Conservation (phyloP, 2,797 vertebrate species). For the Staurois parvus region DNA sequence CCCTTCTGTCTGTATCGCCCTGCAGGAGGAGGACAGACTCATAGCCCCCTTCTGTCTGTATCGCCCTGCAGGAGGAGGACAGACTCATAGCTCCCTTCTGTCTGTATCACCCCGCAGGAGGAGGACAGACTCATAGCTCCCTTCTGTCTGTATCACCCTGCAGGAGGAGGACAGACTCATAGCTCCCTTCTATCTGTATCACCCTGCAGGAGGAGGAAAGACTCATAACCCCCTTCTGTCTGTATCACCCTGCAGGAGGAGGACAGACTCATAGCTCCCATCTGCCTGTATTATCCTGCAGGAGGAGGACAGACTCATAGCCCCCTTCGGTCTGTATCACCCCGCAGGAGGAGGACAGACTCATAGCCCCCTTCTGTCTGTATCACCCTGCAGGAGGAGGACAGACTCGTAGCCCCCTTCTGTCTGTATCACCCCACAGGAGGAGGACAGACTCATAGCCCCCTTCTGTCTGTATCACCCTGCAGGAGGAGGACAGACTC, state of each 20-base stretch:
- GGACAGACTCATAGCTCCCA: too few species aligned
- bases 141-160: background rate
- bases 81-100: too few species aligned
- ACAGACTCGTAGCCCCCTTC: too few species aligned
- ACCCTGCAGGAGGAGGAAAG: background rate
- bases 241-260: background rate
- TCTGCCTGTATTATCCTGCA: background rate
- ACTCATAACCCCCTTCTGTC: too few species aligned
- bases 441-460: too few species aligned
- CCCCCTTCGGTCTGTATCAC: too few species aligned
- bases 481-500: too few species aligned
- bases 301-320: background rate
- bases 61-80: background rate
- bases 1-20: too few species aligned
- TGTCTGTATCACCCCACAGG: too few species aligned
- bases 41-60: too few species aligned
- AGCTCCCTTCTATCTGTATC: too few species aligned
- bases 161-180: background rate
- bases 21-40: background rate
- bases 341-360: background rate
- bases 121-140: background rate
- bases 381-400: background rate
- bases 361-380: background rate
- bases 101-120: background rate
- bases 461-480: too few species aligned